Percentiles rank a stretch among this genome's conserved stretches.
Conservation (phyloP, 2,888 invertebrate genomes). For the Pheosia gnoma region DNA sequence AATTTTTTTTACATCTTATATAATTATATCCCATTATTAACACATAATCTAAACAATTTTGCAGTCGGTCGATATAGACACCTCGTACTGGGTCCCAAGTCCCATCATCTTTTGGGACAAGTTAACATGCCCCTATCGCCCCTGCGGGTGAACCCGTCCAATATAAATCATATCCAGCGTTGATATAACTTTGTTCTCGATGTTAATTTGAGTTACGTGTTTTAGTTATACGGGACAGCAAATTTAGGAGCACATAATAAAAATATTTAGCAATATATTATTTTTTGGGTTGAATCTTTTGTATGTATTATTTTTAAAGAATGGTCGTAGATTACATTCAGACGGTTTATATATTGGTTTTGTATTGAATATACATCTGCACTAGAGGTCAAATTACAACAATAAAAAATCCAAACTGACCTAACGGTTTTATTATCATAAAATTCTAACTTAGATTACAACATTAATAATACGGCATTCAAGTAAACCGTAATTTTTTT, state of each 20-base stretch:
- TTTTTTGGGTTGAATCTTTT: slow-evolving; percentile 6
- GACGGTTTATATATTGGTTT: neutral
- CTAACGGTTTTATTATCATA: neutral
- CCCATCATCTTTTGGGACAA: slow-evolving; percentile 54
- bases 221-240: slow-evolving; percentile 45
- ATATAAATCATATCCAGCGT: slow-evolving; percentile 69
- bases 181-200: slow-evolving; percentile 64
- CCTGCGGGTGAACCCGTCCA: slow-evolving; percentile 59
- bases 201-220: slow-evolving; percentile 63
- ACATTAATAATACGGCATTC: slow-evolving; percentile 36
- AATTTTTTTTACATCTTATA: no score
- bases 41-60: neutral
- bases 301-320: neutral
- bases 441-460: slow-evolving; percentile 27
- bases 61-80: slow-evolving; percentile 17
- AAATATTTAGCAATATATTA: slow-evolving; percentile 28
- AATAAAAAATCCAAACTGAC: no score
- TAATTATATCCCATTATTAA: no score
- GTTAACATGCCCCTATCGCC: slow-evolving; percentile 59
- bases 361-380: no score
- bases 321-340: neutral
- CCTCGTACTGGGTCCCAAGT: slow-evolving; percentile 38
- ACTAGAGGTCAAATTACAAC: no score
- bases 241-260: slow-evolving; percentile 27
- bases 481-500: slow-evolving; percentile 33